Base-by-base conservation (phyloP, 2,797 vertebrate species). In the Sebastes kiyomatsui region DNA sequence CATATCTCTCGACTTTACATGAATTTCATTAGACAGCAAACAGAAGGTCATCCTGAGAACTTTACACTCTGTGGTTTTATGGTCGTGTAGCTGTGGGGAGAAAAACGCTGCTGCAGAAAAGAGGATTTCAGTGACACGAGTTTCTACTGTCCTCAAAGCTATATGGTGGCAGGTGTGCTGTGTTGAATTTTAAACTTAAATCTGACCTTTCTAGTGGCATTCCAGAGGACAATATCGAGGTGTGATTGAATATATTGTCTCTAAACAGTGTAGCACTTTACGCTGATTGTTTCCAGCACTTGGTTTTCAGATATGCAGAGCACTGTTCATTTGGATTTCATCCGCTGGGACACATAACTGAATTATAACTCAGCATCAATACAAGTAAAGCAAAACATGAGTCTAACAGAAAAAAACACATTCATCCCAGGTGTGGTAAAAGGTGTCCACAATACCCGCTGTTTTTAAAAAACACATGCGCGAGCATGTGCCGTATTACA, bases 321-420 rank as follows among this genome's bases (percentile, higher is more conserved):
- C 65, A 4, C 58, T 14, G 33, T 81, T 88, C 75, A 22, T 71
- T 87, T 81, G 87, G 91, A 93, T 92, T 88, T 84, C 67, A 75
- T 92, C 93, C 77, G 20, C 14, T n/a, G 90, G 84, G 91, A 93
- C 76, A 46, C 71, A 70, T 76, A 86, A 86, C 77, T 89, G 87
- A 90, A 91, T 90, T 83, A 86, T 72, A 86, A 90, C 61, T 82
- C 68, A 27, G 67, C 73, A 67, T 81, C 78, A 86, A 84, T 70
- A 58, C 20, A 56, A 71, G 62, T 72, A 72, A 87, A 92, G 74
- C 77, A 82, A 88, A 84, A 81, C 67, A 85, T 0, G 1, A 72
- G 68, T n/a, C 52, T 62, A 80, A 77, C 32, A 75, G n/a, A 61
- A 58, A 65, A 66, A 56, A 67, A 56, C 38, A 35, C 20, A 42